A percentile compares a stretch with the other conserved stretches of the same genome.
phyloP scores from a whole-genome alignment of 2,888 invertebrate genomes.

The Dendrolimus houi region DNA sequence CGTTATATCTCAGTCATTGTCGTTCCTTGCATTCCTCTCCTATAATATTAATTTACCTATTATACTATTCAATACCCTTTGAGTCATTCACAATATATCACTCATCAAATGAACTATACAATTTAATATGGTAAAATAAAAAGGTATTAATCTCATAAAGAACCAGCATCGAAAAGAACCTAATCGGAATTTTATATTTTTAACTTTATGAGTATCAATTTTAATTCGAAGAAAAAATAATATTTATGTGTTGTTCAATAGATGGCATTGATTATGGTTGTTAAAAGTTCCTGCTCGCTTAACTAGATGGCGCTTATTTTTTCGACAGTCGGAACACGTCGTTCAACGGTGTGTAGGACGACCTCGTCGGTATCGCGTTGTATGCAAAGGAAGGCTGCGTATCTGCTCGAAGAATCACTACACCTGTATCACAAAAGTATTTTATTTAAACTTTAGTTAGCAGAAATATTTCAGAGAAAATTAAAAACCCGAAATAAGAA shows the following conservation, averaged over 20 bases:
- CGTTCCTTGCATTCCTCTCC: too few relatives aligned
- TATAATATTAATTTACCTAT: too few relatives aligned
- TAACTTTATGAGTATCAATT: too few relatives aligned
- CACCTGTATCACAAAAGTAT: conserved; percentile 61
- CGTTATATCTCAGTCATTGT: too few relatives aligned
- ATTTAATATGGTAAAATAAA: too few relatives aligned
- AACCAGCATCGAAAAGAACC: too few relatives aligned
- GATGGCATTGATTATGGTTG: conserved; percentile 30
- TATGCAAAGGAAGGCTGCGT: conserved; percentile 77
- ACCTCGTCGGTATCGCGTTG: conserved; percentile 62
- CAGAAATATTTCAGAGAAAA: background rate
- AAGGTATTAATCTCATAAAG: too few relatives aligned
- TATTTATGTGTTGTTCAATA: conserved; percentile 10
- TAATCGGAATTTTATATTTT: conserved; percentile 45
- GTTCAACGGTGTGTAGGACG: conserved; percentile 66
- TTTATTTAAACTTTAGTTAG: background rate
- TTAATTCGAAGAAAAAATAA: too few relatives aligned
- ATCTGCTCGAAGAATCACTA: conserved; percentile 89
- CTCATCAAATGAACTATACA: too few relatives aligned
- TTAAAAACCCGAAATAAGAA: background rate
- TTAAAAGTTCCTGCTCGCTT: conserved; percentile 13
- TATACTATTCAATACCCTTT: too few relatives aligned
- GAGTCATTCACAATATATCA: too few relatives aligned
- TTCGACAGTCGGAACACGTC: conserved; percentile 62
- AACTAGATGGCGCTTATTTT: conserved; percentile 39